These are phyloP conservation scores for Mycalesis mineus DNA, from an alignment of 2,888 invertebrate genomes.

Conservation along the genomic window DNA sequence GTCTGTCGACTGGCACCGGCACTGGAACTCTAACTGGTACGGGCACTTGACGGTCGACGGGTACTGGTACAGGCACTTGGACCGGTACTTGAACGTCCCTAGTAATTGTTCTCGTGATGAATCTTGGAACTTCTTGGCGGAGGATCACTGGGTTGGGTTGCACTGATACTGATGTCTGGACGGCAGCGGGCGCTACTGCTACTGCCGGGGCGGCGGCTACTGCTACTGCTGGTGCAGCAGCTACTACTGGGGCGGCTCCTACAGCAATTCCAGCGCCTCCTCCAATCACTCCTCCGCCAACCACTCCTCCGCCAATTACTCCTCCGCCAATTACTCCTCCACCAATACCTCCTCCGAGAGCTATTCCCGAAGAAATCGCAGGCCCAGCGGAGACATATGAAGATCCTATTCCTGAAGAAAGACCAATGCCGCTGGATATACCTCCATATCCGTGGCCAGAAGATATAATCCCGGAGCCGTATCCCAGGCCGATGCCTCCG, in stretches of 20 bases:
- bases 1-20: constrained; percentile 73
- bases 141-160: constrained; percentile 68
- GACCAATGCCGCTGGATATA: background rate
- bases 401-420: background rate
- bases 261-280: constrained; percentile 26
- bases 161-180: constrained; percentile 60
- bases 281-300: constrained; percentile 18
- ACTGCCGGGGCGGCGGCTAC: constrained; percentile 38
- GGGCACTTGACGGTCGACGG: constrained; percentile 65
- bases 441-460: background rate
- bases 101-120: constrained; percentile 67
- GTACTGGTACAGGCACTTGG: constrained; percentile 44
- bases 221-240: constrained; percentile 29
- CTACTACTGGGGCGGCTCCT: constrained; percentile 36
- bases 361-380: background rate
- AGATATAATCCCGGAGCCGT: background rate
- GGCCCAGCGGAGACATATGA: no score
- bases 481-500: constrained; percentile 13
- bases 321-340: background rate
- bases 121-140: constrained; percentile 67
- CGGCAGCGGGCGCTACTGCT: constrained; percentile 37
- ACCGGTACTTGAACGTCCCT: constrained; percentile 63
- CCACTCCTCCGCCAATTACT: constrained; percentile 8
- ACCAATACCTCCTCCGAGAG: background rate
- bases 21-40: constrained; percentile 73